Evolutionary conservation across 2,797 vertebrate species (phyloP).

Genomic region (Chaenodraco wilsoni): DNA sequence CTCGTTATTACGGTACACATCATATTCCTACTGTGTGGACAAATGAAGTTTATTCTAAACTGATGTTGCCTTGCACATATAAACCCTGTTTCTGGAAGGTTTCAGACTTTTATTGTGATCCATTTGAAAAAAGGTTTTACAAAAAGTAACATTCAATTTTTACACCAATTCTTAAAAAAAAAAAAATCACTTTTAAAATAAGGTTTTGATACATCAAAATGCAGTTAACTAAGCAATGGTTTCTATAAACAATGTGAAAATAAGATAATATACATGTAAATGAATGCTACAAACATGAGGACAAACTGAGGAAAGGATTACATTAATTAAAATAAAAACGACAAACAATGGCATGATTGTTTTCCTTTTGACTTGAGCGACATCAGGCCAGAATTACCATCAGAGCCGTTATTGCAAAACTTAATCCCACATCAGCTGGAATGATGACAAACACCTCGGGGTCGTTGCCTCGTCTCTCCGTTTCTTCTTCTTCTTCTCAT

Average conservation of each 20-base stretch:
- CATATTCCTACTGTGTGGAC: no score
- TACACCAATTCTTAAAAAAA: constrained; percentile 89
- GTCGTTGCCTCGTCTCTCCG: constrained; percentile 48
- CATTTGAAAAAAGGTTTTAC: constrained; percentile 98
- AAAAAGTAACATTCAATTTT: constrained; percentile 98
- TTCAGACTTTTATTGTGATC: constrained; percentile 97
- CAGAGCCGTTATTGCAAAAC: constrained; percentile 86
- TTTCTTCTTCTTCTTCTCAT: constrained; percentile 32
- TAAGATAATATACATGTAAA: constrained; percentile 94
- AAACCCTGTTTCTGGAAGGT: constrained; percentile 79
- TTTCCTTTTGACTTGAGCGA: constrained; percentile 76
- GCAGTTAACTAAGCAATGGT: constrained; percentile 95
- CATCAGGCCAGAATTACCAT: constrained; percentile 75
- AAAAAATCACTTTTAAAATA: constrained; percentile 93
- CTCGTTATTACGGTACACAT: no score
- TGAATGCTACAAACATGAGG: constrained; percentile 75
- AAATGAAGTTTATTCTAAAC: neutral
- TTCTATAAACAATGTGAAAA: constrained; percentile 93
- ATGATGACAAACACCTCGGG: constrained; percentile 54
- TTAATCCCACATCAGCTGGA: constrained; percentile 63
- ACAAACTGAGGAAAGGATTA: constrained; percentile 89
- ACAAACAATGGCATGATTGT: constrained; percentile 95
- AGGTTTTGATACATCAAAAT: constrained; percentile 95
- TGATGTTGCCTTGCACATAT: neutral
- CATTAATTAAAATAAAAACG: constrained; percentile 92